These are phyloP conservation scores for Drosophila quadrilineata DNA, from an alignment of 1,140 invertebrate species.

Conservation along the genomic window DNA sequence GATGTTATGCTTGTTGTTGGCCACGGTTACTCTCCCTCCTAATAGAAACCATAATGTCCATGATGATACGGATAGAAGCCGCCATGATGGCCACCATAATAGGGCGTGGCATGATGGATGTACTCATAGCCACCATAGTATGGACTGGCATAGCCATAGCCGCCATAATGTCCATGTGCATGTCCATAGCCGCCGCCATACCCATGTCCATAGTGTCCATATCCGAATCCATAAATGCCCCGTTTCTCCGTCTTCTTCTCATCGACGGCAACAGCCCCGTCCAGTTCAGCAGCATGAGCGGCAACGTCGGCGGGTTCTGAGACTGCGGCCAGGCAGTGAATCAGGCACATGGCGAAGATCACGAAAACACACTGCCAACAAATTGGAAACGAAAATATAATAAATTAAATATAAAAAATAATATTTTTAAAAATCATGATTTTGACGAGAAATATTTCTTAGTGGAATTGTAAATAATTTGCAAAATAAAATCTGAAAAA, in stretches of 20 bases:
- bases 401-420: no score
- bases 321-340: slow-evolving; percentile 49
- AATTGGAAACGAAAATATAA: background rate
- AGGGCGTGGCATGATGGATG: slow-evolving; percentile 48
- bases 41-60: slow-evolving; percentile 69
- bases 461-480: no score
- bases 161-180: slow-evolving; percentile 36
- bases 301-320: slow-evolving; percentile 41
- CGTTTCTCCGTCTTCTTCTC: slow-evolving; percentile 75
- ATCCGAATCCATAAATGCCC: slow-evolving; percentile 71
- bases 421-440: background rate
- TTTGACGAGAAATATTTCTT: no score
- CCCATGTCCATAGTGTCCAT: slow-evolving; percentile 51
- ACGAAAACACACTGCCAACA: slow-evolving; percentile 54
- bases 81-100: slow-evolving; percentile 60
- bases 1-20: background rate
- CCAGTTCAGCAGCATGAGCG: slow-evolving; percentile 18
- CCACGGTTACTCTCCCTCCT: background rate
- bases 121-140: slow-evolving; percentile 66
- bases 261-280: slow-evolving; percentile 27
- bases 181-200: slow-evolving; percentile 57
- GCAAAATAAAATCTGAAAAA: no score
- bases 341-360: slow-evolving; percentile 51
- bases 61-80: slow-evolving; percentile 69
- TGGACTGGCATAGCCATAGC: slow-evolving; percentile 48